Base-by-base conservation (phyloP, 2,888 invertebrate species). In the Parnassius orleans region DNA sequence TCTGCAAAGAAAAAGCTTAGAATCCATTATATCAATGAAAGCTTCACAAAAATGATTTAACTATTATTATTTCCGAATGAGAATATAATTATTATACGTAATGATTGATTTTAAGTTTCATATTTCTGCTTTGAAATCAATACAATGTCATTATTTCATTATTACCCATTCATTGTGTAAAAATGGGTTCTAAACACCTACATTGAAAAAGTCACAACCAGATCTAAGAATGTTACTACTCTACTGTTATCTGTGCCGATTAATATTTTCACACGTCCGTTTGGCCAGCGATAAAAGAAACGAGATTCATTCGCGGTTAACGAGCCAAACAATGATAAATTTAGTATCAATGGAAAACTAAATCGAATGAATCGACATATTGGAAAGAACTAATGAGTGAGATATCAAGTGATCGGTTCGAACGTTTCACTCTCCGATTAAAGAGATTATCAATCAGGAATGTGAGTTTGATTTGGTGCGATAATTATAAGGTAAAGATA, bases 351-450 rank as follows among this genome's bases (percentile, higher is more conserved):
- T 82, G 76, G 77, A 83, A 84, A 86, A 87, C 85, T 86, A 86
- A 85, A 84, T 81, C 83, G 82, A 77, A 86, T 86, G 86, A 87
- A 80, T 86, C 83, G 84, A 77, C 86, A 86, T 71, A 81, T 84
- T 80, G 72, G 70, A 75, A 72, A 72, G 65, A 65, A 67, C 69
- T 79, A 82, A 81, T 79, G 76, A 73, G 70, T 72, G 71, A 67
- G 64, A 69, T 74, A 74, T 75, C 72, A 69, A 72, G 64, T 72
- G 66, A 58, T 59, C 61, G 64, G 58, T 59, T 70, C 70, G 68
- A 57, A 69, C 69, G 67, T 69, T 70, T 71, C 72, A 69, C 51
- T 44, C 15, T 73, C 73, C 73, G 80, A 80, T 81, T 82, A 79
- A 72, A 78, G 72, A 81, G 78, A 82, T 83, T 82, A 81, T 79